These are phyloP conservation scores for Reticulitermes speratus DNA, from an alignment of 1,140 invertebrate species.

Conservation along the genomic window DNA sequence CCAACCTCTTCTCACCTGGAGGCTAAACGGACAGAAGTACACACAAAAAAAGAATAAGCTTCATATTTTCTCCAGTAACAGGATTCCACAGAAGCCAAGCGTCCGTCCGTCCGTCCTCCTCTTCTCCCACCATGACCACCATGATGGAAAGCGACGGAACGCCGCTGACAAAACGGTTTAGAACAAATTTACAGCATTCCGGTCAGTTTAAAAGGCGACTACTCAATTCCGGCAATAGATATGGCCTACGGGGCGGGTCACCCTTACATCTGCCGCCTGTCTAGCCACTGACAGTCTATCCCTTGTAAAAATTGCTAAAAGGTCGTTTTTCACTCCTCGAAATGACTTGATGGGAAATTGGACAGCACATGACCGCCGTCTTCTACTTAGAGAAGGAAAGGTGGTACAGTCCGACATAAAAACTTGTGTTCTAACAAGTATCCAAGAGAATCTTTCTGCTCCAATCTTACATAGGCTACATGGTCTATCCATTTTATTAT, in stretches of 20 bases:
- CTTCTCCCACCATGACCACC: neutral
- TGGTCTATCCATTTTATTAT: no score
- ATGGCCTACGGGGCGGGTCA: neutral
- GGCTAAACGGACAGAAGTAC: neutral
- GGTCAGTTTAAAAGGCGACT: slow-evolving; percentile 11
- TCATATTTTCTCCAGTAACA: neutral
- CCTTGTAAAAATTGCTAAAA: slow-evolving; percentile 13
- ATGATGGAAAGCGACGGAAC: neutral
- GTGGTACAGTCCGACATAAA: neutral
- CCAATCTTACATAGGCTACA: no score
- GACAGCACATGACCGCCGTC: neutral
- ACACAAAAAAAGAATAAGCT: neutral
- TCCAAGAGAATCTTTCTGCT: no score
- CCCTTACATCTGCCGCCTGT: neutral
- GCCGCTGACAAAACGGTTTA: slow-evolving; percentile 12
- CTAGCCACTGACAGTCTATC: neutral
- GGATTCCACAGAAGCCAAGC: neutral
- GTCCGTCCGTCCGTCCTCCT: neutral
- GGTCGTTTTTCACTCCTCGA: slow-evolving; percentile 6
- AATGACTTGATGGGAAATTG: slow-evolving; percentile 12
- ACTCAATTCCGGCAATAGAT: neutral
- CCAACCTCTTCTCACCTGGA: neutral
- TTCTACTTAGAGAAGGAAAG: neutral
- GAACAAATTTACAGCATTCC: slow-evolving; percentile 3
- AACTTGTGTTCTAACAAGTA: neutral